A percentile compares a stretch with the other conserved stretches of the same genome.
Conservation (phyloP, 2,113 vertebrate genomes). For the Bambusicola thoracicus region DNA sequence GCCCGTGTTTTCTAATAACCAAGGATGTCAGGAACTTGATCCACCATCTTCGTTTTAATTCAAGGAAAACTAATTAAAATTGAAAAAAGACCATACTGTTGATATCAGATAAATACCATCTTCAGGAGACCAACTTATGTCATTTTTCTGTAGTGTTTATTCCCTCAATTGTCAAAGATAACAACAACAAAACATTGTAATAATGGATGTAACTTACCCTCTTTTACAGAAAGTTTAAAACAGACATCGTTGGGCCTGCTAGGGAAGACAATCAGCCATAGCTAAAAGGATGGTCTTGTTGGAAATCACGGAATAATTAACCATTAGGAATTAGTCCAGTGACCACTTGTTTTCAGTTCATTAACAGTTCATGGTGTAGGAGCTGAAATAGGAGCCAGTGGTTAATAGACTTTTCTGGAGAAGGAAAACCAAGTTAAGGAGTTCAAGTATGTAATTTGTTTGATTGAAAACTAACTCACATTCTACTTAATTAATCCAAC, state of each 20-base stretch:
- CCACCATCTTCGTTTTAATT: not conserved
- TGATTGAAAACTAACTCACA: not conserved
- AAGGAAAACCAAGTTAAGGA: not conserved
- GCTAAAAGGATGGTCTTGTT: not conserved
- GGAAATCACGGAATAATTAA: not conserved
- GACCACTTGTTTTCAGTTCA: not conserved
- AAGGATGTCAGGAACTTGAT: not conserved
- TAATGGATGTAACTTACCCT: not conserved
- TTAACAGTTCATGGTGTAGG: not conserved
- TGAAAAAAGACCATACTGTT: not conserved
- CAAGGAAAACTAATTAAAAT: not conserved
- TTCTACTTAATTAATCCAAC: not conserved
- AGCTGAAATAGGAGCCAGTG: not conserved
- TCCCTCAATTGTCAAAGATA: not conserved
- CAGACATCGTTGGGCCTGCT: not conserved
- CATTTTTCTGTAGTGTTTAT: not conserved
- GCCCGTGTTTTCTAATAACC: not conserved
- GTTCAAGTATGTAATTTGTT: not conserved
- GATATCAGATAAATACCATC: fast-evolving
- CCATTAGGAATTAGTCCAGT: not conserved
- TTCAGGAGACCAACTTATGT: not conserved
- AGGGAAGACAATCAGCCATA: not conserved
- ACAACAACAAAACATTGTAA: not conserved
- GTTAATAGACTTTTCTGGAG: not conserved
- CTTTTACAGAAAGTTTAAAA: not conserved